Evolutionary conservation across 2,888 invertebrate genomes (phyloP), one percentile per base, ranked within the genome.

Genomic region (Reticulitermes lucifugus): DNA sequence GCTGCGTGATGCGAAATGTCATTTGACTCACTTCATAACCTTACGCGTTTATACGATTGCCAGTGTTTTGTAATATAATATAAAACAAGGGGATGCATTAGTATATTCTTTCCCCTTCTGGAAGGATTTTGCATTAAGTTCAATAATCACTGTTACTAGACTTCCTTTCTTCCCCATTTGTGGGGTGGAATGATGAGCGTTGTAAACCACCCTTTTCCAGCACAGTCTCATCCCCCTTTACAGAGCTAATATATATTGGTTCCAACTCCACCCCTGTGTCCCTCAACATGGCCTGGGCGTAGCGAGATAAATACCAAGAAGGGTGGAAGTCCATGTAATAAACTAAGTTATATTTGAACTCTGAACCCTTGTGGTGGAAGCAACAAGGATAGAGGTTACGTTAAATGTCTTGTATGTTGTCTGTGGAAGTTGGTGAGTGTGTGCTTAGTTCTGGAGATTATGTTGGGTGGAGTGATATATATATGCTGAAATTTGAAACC

Each of bases 251-350:
- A 80, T 41, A 60, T 80, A 46, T 25, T 51, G 79, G 46, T 18
- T 46, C 46, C 77, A 46, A 22, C 46, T 77, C 46, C 46, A 7
- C n/a, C 46, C 46, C 29, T 25, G 2, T n/a, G 21, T 41, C 14
- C 60, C 22, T 35, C 80, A 22, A 25, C 80, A 55, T 22, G 22
- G 80, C 35, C 80, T 80, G 80, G 59, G 35, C 51, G 55, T 80
- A 55, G 80, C 35, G 80, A 80, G 80, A 80, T 80, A 80, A 79
- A 75, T 41, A 29, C 75, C 75, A 75, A 75, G 75, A 60, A 55
- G 80, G 59, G 80, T 80, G 59, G 35, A 35, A 55, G 80, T 29
- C 35, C 35, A 22, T 80, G 60, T 80, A 80, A 73, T 80, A 80
- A 80, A 80, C 80, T 60, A 46, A 46, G 46, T 46, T 46, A 29